phyloP scores from a whole-genome alignment of 1,140 invertebrate genomes.

The Trachelipus rathkii region DNA sequence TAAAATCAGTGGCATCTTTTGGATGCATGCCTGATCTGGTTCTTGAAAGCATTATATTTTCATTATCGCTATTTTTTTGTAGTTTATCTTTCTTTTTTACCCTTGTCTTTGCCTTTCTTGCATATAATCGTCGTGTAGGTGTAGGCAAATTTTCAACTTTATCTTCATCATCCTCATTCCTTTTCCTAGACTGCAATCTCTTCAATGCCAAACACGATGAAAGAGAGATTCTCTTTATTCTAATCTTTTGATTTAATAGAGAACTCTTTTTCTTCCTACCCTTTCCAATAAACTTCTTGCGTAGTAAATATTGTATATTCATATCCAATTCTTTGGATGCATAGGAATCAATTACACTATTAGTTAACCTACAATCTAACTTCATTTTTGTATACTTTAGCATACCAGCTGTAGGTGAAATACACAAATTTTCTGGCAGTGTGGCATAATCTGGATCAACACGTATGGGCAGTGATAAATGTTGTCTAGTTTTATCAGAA shows the following conservation, averaged over 20 bases:
- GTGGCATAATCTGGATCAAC: slow-evolving; percentile 27
- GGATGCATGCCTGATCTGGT: slow-evolving; percentile 34
- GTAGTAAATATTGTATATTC: slow-evolving; percentile 28
- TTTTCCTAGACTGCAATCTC: neutral
- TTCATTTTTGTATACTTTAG: slow-evolving; percentile 29
- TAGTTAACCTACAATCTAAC: slow-evolving; percentile 10
- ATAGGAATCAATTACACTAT: slow-evolving; percentile 9
- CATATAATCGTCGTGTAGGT: neutral
- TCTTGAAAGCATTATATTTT: slow-evolving; percentile 12
- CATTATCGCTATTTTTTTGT: neutral
- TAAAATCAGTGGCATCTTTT: neutral
- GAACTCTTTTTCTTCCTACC: neutral
- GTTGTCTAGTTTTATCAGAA: slow-evolving; percentile 28
- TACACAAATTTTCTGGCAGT: slow-evolving; percentile 26
- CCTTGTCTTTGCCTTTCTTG: slow-evolving; percentile 17
- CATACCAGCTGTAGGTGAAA: slow-evolving; percentile 30
- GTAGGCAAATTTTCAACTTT: neutral
- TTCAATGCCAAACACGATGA: neutral
- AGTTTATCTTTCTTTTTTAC: neutral
- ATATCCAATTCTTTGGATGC: slow-evolving; percentile 28
- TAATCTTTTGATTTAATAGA: neutral
- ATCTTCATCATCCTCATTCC: neutral
- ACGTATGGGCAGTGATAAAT: slow-evolving; percentile 27
- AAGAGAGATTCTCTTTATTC: neutral
- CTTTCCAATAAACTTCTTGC: slow-evolving; percentile 25